Evolutionary conservation across 2,797 vertebrate species (phyloP).

Genomic region (Typhlichthys subterraneus): DNA sequence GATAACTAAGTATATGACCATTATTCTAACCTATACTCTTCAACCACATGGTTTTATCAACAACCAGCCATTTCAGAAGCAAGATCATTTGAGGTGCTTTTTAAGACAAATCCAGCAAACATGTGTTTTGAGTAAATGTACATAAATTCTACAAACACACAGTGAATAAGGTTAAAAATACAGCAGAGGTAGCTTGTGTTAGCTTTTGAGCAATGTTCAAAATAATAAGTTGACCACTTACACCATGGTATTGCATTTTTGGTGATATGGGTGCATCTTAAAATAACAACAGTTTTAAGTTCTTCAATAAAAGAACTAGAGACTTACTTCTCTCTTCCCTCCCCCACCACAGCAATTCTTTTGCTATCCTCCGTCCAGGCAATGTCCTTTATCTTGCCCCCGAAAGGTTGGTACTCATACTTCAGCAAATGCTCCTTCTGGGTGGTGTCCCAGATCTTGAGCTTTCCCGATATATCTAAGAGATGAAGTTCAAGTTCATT

Average conservation of each 20-base stretch:
- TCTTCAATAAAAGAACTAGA: neutral
- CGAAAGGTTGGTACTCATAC: slow-evolving; percentile 93
- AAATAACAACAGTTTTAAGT: too few relatives aligned
- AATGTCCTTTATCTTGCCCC: slow-evolving; percentile 92
- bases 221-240: slow-evolving; percentile 1
- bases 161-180: neutral
- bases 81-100: too few relatives aligned
- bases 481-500: neutral
- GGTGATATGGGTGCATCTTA: too few relatives aligned
- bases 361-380: slow-evolving; percentile 97
- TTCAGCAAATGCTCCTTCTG: slow-evolving; percentile 96
- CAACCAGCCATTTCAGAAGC: too few relatives aligned
- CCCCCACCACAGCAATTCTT: slow-evolving; percentile 91
- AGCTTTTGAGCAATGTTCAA: neutral
- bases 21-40: too few relatives aligned
- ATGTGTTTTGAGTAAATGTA: too few relatives aligned
- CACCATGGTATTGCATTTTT: neutral
- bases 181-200: neutral
- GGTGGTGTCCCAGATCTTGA: slow-evolving; percentile 98
- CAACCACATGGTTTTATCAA: too few relatives aligned
- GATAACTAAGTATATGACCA: too few relatives aligned
- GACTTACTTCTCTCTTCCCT: slow-evolving; percentile 94
- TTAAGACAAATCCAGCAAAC: too few relatives aligned
- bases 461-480: slow-evolving; percentile 91
- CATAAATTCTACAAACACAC: slow-evolving; percentile 4